These are phyloP conservation scores for Autographa pulchrina DNA, from an alignment of 2,888 invertebrate species.

Conservation along the genomic window DNA sequence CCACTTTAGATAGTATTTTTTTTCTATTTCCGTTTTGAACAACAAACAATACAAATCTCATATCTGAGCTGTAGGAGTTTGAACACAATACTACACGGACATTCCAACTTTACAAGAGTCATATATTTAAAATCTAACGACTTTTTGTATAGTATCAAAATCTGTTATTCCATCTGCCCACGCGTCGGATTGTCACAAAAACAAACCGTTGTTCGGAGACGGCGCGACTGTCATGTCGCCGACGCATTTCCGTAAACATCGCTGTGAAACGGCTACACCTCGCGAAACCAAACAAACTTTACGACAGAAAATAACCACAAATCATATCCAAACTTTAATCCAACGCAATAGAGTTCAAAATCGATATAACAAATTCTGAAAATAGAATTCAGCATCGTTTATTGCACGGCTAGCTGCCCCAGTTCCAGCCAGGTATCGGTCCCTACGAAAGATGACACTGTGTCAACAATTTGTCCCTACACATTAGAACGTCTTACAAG, in stretches of 20 bases:
- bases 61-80: slow-evolving; percentile 26
- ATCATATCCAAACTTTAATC: slow-evolving; percentile 39
- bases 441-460: slow-evolving; percentile 86
- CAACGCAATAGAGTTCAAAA: slow-evolving; percentile 60
- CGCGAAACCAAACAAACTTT: slow-evolving; percentile 62
- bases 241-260: slow-evolving; percentile 79
- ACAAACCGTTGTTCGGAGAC: slow-evolving; percentile 70
- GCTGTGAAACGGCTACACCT: slow-evolving; percentile 72
- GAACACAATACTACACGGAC: slow-evolving; percentile 37
- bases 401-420: slow-evolving; percentile 66
- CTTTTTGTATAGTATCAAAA: slow-evolving; percentile 53
- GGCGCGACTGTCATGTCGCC: slow-evolving; percentile 82
- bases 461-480: slow-evolving; percentile 87
- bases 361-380: slow-evolving; percentile 38
- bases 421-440: slow-evolving; percentile 80
- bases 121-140: slow-evolving; percentile 50
- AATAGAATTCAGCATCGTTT: slow-evolving; percentile 54
- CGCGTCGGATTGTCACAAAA: slow-evolving; percentile 77
- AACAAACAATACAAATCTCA: not conserved
- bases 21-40: not conserved
- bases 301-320: slow-evolving; percentile 33
- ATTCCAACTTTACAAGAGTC: slow-evolving; percentile 26
- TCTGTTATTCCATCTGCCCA: slow-evolving; percentile 84
- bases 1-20: not conserved
- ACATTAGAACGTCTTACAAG: slow-evolving; percentile 84